These are phyloP conservation scores for Stenoptilia bipunctidactyla DNA, from an alignment of 2,888 invertebrate genomes.

Conservation along the genomic window DNA sequence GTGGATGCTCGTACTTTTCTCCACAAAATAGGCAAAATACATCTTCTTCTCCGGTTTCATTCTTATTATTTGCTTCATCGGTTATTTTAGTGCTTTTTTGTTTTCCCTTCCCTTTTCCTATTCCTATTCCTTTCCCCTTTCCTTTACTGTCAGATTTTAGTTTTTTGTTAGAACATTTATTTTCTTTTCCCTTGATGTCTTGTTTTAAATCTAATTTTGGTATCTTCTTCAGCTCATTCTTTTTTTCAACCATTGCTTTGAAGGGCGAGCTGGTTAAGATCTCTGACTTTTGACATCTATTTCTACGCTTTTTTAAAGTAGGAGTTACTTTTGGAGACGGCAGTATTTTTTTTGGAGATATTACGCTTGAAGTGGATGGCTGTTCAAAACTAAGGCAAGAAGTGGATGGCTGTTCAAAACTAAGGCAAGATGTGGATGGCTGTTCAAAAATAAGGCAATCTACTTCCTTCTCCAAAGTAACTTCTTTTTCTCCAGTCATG, in stretches of 20 bases:
- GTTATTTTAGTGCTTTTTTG: background rate
- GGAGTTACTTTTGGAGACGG: constrained; percentile 1
- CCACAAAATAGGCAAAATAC: background rate
- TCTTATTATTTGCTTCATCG: background rate
- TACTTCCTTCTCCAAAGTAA: too few species aligned
- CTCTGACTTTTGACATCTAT: constrained; percentile 3
- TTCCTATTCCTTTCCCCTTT: background rate
- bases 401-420: constrained; percentile 4
- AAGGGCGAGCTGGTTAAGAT: constrained; percentile 6
- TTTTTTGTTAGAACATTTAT: too few species aligned
- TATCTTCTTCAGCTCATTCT: background rate
- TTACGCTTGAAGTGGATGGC: too few species aligned
- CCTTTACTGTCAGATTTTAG: too few species aligned
- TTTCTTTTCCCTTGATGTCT: too few species aligned
- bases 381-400: background rate
- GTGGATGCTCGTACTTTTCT: background rate
- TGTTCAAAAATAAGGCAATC: too few species aligned
- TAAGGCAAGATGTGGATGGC: background rate
- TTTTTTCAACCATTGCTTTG: background rate
- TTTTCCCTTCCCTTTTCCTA: background rate
- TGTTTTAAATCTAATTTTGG: too few species aligned
- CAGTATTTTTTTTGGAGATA: constrained; percentile 5
- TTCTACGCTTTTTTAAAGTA: constrained; percentile 7
- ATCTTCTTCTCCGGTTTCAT: background rate
- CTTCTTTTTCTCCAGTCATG: background rate